These are phyloP conservation scores for Caerostris extrusa DNA, from an alignment of 1,140 invertebrate species.

Conservation along the genomic window DNA sequence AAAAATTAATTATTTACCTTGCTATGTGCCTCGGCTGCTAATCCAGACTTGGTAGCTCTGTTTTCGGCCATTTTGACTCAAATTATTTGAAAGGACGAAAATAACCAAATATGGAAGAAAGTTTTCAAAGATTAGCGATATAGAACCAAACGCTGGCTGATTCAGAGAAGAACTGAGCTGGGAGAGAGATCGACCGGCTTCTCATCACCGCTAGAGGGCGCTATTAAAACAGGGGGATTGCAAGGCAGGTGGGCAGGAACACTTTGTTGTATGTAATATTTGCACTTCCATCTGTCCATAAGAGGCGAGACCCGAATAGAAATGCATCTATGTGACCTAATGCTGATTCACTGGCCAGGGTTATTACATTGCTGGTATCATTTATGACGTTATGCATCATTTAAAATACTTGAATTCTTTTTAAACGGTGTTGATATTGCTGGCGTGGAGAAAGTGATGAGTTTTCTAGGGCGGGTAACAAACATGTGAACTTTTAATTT, in stretches of 20 bases:
- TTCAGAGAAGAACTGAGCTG: constrained; percentile 2
- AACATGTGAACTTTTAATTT: neutral
- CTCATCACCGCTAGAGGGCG: constrained; percentile 47
- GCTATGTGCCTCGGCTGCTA: constrained; percentile 94
- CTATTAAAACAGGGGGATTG: neutral
- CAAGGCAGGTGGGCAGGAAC: neutral
- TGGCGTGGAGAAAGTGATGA: neutral
- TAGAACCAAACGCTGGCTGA: neutral
- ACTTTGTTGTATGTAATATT: neutral
- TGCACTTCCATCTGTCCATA: constrained; percentile 45
- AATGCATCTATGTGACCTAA: constrained; percentile 16
- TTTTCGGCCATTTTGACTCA: constrained; percentile 88
- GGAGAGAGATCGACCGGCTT: constrained; percentile 61
- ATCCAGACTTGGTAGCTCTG: constrained; percentile 95
- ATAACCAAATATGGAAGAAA: constrained; percentile 30
- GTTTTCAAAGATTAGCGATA: neutral
- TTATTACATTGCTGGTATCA: neutral
- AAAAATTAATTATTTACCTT: constrained; percentile 86
- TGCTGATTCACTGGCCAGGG: constrained; percentile 35
- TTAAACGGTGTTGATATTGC: neutral
- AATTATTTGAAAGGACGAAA: constrained; percentile 7
- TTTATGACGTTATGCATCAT: neutral
- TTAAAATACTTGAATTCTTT: neutral
- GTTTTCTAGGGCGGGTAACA: neutral
- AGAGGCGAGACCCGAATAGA: constrained; percentile 35